These are phyloP conservation scores for Sisor rabdophorus DNA, from an alignment of 2,113 vertebrate genomes.

Conservation along the genomic window DNA sequence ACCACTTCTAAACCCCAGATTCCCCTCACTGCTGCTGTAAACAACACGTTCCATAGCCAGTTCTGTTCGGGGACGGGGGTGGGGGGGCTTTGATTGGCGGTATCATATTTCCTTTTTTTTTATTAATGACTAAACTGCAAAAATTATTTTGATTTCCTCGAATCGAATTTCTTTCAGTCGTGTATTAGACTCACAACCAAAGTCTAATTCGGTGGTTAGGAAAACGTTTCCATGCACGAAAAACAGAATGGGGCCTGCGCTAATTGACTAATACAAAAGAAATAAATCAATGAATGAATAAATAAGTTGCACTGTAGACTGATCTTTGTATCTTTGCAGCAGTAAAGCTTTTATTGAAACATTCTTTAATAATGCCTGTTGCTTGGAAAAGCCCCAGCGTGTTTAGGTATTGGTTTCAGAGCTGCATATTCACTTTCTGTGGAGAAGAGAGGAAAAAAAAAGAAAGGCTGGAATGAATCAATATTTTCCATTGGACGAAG, in stretches of 20 bases:
- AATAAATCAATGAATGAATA: too few species aligned
- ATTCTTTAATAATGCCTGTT: constrained; percentile 42
- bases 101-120: too few species aligned
- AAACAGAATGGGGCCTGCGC: not conserved
- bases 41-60: not conserved
- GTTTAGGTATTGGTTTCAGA: constrained; percentile 42
- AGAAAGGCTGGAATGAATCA: constrained; percentile 62
- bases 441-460: constrained; percentile 21
- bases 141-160: not conserved
- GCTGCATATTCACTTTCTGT: constrained; percentile 40
- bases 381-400: constrained; percentile 22
- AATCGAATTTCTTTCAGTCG: not conserved
- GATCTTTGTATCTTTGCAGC: constrained; percentile 3
- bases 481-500: constrained; percentile 70
- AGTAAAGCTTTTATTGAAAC: constrained; percentile 29
- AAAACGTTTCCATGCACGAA: not conserved
- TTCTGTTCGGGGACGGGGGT: too few species aligned
- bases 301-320: not conserved
- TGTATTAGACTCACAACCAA: not conserved
- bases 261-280: not conserved
- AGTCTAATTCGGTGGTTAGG: not conserved
- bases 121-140: not conserved
- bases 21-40: not conserved
- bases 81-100: too few species aligned
- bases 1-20: constrained; percentile 2